Base-by-base conservation (phyloP, 2,888 invertebrate genomes). In the Odontocolon sp. region DNA sequence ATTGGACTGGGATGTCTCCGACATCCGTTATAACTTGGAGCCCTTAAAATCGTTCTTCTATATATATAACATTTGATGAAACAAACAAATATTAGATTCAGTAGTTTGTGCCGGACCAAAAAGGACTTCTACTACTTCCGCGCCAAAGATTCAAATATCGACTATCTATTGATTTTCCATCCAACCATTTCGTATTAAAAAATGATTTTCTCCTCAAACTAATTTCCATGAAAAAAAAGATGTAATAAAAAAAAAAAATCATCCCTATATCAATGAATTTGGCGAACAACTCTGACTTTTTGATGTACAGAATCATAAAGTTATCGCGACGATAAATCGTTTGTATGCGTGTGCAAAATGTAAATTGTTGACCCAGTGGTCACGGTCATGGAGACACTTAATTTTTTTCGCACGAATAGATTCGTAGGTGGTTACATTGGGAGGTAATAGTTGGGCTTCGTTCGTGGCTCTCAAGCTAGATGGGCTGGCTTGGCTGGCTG, bases 401-500 rank as follows among this genome's bases (percentile, higher is more conserved):
- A 70, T 74, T 74, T 77, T 57, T 76, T 56, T 77, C 69, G 47
- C 59, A 26, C 69, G 59, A 77, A 74, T 66, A 66, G 64, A 77
- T 77, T 77, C 63, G 73, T 64, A 47, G 71, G 63, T 77, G 56
- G 67, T 72, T 77, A 68, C 50, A 50, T 72, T 68, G 31, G 68
- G 66, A 61, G 75, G 59, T 75, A n/a, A n/a, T n/a, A 38, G 66
- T 66, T 70, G 54, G 61, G 40, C 63, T 63, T 50, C 31, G 31
- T 31, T 31, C 2, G 31, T 56, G 61, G 33, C 31, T 59, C 47
- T 56, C 56, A 56, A 28, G 38, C 47, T 57, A 82, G 86, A 83
- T 85, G 81, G n/a, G 87, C 84, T 87, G 85, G 71, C 86, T 85
- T 83, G 84, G 85, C 81, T 86, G 82, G 86, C 84, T 85, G 82